Conservation (phyloP, 2,888 invertebrate genomes). For the Zhuqinia jingwanae region DNA sequence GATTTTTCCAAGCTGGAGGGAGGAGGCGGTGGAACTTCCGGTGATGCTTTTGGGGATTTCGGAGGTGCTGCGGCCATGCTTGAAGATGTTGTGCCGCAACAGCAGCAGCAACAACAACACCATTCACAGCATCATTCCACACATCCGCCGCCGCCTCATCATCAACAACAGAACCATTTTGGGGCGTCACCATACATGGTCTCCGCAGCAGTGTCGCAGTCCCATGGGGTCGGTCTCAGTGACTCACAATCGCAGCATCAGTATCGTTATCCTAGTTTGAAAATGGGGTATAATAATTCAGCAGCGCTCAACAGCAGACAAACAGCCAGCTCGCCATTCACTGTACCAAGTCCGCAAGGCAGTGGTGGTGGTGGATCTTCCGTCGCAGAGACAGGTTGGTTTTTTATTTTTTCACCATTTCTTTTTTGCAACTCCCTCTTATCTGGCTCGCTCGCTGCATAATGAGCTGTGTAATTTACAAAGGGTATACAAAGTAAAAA, state of each 20-base stretch:
- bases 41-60: conserved; percentile 55
- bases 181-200: conserved; percentile 70
- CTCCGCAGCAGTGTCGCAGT: conserved; percentile 80
- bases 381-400: conserved; percentile 64
- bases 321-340: conserved; percentile 86
- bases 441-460: too few species aligned
- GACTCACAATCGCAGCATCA: conserved; percentile 79
- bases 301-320: conserved; percentile 81
- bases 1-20: conserved; percentile 95
- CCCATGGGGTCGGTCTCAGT: conserved; percentile 79
- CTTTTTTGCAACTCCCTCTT: too few species aligned
- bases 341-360: conserved; percentile 95
- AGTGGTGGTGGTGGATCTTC: conserved; percentile 64
- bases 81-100: conserved; percentile 69
- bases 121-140: too few species aligned
- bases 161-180: conserved; percentile 68
- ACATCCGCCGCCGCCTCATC: too few species aligned
- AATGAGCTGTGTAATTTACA: conserved; percentile 64
- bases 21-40: conserved; percentile 67
- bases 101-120: too few species aligned
- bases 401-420: too few species aligned
- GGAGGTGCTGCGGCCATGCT: too few species aligned
- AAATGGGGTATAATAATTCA: conserved; percentile 75
- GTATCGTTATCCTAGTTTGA: conserved; percentile 78
- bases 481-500: too few species aligned